These are phyloP conservation scores for Zeus faber DNA, from an alignment of 2,113 vertebrate genomes.

Conservation along the genomic window DNA sequence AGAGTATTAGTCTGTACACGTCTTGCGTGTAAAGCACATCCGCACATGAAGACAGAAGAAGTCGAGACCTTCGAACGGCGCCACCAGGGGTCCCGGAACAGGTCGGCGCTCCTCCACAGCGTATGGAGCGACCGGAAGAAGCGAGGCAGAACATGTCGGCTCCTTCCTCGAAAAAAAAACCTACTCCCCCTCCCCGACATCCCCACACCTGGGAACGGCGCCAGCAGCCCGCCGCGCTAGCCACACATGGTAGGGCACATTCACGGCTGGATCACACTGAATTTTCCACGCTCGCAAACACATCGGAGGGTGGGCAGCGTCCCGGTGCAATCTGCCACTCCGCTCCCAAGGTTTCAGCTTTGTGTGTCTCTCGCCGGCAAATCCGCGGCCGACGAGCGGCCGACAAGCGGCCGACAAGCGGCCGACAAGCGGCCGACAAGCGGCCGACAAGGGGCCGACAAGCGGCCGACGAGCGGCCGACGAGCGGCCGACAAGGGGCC, in stretches of 20 bases:
- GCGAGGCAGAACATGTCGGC: conserved; percentile 37
- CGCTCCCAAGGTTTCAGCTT: conserved; percentile 22
- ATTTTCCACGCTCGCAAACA: conserved; percentile 53
- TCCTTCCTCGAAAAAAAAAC: conserved; percentile 19
- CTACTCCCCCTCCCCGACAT: conserved; percentile 40
- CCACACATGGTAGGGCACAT: conserved; percentile 57
- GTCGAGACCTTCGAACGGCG: no score
- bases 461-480: not conserved
- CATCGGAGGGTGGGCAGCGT: conserved; percentile 47
- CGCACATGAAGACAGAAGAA: no score
- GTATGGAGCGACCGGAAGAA: not conserved
- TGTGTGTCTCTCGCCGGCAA: no score
- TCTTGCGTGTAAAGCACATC: no score
- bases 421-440: no score
- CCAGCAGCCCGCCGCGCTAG: conserved; percentile 60
- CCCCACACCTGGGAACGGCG: conserved; percentile 56
- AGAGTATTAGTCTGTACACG: no score
- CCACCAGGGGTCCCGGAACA: no score
- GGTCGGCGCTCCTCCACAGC: conserved; percentile 20
- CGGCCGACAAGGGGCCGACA: no score
- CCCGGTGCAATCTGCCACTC: conserved; percentile 28
- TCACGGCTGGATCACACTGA: conserved; percentile 51
- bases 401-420: no score
- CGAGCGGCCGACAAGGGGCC: not conserved
- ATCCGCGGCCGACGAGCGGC: no score